Base-by-base conservation (phyloP, 2,113 vertebrate species). In the Mus spicilegus region DNA sequence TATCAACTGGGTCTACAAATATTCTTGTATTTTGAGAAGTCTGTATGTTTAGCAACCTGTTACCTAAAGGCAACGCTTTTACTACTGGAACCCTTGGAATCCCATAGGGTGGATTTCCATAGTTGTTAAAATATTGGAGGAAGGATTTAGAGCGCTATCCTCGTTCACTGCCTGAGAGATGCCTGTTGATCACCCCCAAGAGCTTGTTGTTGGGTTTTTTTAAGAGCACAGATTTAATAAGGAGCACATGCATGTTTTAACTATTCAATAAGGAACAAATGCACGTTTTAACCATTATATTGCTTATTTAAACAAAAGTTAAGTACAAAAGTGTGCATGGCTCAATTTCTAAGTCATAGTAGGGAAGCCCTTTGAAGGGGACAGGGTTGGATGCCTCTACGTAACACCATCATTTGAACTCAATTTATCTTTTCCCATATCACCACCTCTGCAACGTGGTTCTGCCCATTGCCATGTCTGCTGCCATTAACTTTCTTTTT, bases 21-120 rank as follows among this genome's bases (percentile, higher is more conserved):
- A 76, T 36, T 84, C 84, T 95, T 54, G 49, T 65, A 56, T 67
- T 95, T 95, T 90, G 51, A 93, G 93, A 95, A 92, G 76, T 89
- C 94, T 93, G 4, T 91, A 95, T 78, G 26, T 87, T 89, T 75
- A 72, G 87, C 49, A 76, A 78, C 7, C 30, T 51, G 54, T 42
- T 87, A 12, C 42, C 89, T 91, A 95, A 95, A 95, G 51, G 89
- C 90, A 91, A 87, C 46, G 46, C 87, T 58, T 42, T 69, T 89
- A 26, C 67, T 92, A 85, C 87, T 39, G 49, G 85, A 95, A 90
- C 26, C 54, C 13, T 22, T 16, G 51, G 84, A 75, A 90, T 87
- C 16, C n/a, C 42, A 61, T 4, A 13, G n/a, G 7, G 49, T 26
- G 81, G 28, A 87, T 69, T 94, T 93, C 85, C 49, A 91, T 56